phyloP scores from a whole-genome alignment of 2,113 vertebrate species.

The Falco punctatus region DNA sequence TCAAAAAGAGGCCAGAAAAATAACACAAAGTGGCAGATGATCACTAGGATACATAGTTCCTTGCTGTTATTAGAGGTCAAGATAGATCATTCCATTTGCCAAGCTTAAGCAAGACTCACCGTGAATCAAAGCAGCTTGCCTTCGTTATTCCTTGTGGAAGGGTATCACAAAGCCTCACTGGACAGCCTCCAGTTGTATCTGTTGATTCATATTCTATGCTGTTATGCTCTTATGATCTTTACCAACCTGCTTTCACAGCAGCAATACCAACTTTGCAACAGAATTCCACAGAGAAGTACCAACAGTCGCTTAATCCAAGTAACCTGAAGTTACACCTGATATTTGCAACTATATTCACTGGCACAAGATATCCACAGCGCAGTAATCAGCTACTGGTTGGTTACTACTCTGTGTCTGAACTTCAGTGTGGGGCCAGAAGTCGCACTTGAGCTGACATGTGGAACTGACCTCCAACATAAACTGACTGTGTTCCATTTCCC shows the following conservation, averaged over 20 bases:
- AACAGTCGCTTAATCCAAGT: not conserved
- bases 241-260: not conserved
- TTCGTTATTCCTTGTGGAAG: not conserved
- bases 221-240: not conserved
- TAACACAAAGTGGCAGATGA: not conserved
- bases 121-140: not conserved
- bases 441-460: accelerated
- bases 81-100: not conserved
- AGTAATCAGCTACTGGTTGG: not conserved
- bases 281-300: not conserved
- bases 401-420: not conserved
- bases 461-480: not conserved
- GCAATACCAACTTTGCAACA: not conserved
- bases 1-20: not conserved
- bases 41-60: not conserved
- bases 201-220: not conserved
- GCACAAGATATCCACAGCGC: not conserved
- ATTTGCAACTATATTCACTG: not conserved
- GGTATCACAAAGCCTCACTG: not conserved
- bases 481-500: not conserved
- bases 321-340: not conserved
- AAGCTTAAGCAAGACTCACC: not conserved
- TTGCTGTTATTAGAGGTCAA: not conserved
- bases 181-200: not conserved
- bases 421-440: not conserved